Evolutionary conservation across 2,888 invertebrate genomes (phyloP).

Genomic region (Caenorhabditis sinica): DNA sequence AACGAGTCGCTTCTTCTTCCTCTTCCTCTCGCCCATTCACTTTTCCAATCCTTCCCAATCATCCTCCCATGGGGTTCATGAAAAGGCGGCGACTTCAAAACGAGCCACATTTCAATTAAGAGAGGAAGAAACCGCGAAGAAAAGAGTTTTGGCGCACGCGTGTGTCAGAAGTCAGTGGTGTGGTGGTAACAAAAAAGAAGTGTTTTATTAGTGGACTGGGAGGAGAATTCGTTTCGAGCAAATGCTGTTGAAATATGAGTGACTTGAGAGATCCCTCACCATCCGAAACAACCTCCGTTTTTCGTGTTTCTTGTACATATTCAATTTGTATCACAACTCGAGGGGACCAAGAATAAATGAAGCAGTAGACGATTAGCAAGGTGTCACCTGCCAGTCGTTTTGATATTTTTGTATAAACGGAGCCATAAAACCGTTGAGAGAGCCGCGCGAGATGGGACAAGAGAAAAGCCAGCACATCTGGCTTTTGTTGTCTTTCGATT

Average conservation of each 20-base stretch:
- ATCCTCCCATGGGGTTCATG: slow-evolving; percentile 36
- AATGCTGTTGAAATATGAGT: slow-evolving; percentile 72
- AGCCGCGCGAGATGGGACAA: slow-evolving; percentile 29
- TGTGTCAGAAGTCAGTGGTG: slow-evolving; percentile 46
- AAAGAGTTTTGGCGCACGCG: slow-evolving; percentile 30
- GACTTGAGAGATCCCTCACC: slow-evolving; percentile 50
- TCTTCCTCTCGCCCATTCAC: slow-evolving; percentile 2
- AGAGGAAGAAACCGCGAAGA: slow-evolving; percentile 20
- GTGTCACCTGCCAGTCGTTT: slow-evolving; percentile 52
- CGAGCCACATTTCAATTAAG: slow-evolving; percentile 64
- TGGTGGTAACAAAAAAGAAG: slow-evolving; percentile 69
- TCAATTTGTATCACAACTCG: slow-evolving; percentile 33
- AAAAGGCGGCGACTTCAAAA: slow-evolving; percentile 57
- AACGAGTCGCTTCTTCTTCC: slow-evolving; percentile 54
- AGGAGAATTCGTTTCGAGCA: slow-evolving; percentile 56
- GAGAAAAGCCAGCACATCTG: slow-evolving; percentile 44
- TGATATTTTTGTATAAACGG: slow-evolving; percentile 55
- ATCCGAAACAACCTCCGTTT: background rate
- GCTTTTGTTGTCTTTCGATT: slow-evolving; percentile 60
- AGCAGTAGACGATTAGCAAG: slow-evolving; percentile 39
- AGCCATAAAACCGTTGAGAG: slow-evolving; percentile 54
- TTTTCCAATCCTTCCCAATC: slow-evolving; percentile 14
- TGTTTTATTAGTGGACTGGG: slow-evolving; percentile 80
- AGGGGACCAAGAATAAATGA: slow-evolving; percentile 7
- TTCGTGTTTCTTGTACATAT: slow-evolving; percentile 8